These are phyloP conservation scores for Mactromeris polynyma DNA, from an alignment of 2,888 invertebrate genomes.

Conservation along the genomic window DNA sequence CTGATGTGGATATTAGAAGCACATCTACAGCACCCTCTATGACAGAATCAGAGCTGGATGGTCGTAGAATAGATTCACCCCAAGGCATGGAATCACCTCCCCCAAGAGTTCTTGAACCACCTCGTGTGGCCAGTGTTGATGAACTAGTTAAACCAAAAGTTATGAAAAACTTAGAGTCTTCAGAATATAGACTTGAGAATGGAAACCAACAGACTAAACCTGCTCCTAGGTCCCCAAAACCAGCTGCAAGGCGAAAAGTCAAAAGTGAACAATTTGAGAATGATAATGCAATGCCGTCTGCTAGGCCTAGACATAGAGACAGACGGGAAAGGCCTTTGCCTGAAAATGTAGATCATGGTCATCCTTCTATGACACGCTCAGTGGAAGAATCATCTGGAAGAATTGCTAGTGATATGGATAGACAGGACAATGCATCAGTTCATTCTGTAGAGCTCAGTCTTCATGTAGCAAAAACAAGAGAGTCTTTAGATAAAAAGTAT, in stretches of 20 bases:
- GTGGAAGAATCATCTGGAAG: constrained; percentile 14
- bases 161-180: constrained; percentile 28
- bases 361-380: constrained; percentile 38
- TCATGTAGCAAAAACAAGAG: constrained; percentile 61
- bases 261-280: constrained; percentile 37
- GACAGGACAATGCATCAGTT: constrained; percentile 25
- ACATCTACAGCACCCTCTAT: constrained; percentile 65
- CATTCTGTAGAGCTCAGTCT: constrained; percentile 40
- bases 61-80: constrained; percentile 46
- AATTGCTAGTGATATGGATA: constrained; percentile 9
- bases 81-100: constrained; percentile 41
- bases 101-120: constrained; percentile 28
- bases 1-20: constrained; percentile 58
- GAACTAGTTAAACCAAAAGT: constrained; percentile 27
- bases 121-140: not conserved
- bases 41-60: constrained; percentile 69
- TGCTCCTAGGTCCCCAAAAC: constrained; percentile 56
- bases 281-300: constrained; percentile 37
- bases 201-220: constrained; percentile 36
- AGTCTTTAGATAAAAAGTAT: constrained; percentile 53
- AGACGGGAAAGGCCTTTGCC: constrained; percentile 18
- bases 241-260: constrained; percentile 45
- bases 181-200: constrained; percentile 15
- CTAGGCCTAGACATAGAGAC: constrained; percentile 45
- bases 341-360: constrained; percentile 23